Evolutionary conservation across 2,797 vertebrate genomes (phyloP).

Genomic region (Odontamblyopus lacepedii): DNA sequence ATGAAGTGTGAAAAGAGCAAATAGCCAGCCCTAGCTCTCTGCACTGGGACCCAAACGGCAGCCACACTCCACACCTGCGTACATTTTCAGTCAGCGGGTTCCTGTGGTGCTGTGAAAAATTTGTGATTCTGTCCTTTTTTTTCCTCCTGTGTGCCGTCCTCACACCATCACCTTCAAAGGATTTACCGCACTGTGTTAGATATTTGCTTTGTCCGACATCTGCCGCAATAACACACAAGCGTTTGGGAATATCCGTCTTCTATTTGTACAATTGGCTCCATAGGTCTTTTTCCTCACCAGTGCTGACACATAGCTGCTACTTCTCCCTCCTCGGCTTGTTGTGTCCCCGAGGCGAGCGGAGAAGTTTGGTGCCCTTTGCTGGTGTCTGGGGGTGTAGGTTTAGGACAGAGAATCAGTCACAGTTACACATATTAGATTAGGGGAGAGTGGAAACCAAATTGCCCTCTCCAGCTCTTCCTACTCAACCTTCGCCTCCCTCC

Average conservation of each 20-base stretch:
- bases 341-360: conserved; percentile 58
- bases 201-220: conserved; percentile 73
- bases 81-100: conserved; percentile 62
- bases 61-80: conserved; percentile 32
- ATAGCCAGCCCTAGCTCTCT: conserved; percentile 59
- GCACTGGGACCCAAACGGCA: conserved; percentile 43
- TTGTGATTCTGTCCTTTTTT: conserved; percentile 51
- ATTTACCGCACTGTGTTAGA: conserved; percentile 64
- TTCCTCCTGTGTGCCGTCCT: conserved; percentile 45
- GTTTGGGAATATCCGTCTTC: conserved; percentile 70
- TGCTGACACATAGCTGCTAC: conserved; percentile 67
- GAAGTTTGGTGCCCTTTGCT: conserved; percentile 71
- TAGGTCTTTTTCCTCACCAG: conserved; percentile 68
- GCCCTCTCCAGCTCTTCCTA: conserved; percentile 58
- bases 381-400: conserved; percentile 63
- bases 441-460: conserved; percentile 71
- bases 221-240: conserved; percentile 67
- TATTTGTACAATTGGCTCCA: conserved; percentile 72
- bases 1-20: conserved; percentile 66
- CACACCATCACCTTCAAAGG: conserved; percentile 48
- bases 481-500: conserved; percentile 40
- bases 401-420: conserved; percentile 73
- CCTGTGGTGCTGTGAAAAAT: conserved; percentile 56
- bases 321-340: conserved; percentile 47
- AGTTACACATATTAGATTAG: conserved; percentile 79